Conservation (phyloP, 2,888 invertebrate genomes). For the Cheiracanthium punctorium region DNA sequence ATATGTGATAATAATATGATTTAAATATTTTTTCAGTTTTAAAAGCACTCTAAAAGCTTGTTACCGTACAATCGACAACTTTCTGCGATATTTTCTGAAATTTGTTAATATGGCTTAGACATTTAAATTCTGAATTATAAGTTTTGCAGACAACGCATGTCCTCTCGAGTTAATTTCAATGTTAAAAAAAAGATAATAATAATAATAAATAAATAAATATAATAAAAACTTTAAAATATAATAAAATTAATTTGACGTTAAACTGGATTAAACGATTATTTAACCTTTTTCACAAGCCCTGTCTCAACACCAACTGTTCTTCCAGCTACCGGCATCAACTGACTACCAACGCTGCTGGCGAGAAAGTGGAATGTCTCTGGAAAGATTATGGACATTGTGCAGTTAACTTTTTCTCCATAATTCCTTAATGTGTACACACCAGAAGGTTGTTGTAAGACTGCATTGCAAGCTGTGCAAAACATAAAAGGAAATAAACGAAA, state of each 20-base stretch:
- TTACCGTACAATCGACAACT: too few species aligned
- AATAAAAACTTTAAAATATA: neutral
- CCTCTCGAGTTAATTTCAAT: too few species aligned
- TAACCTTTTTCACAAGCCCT: constrained; percentile 84
- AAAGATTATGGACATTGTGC: constrained; percentile 87
- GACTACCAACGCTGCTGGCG: constrained; percentile 84
- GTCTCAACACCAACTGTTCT: constrained; percentile 80
- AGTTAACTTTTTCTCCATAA: constrained; percentile 88
- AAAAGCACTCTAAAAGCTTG: too few species aligned
- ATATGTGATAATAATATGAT: too few species aligned
- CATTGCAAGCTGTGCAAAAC: constrained; percentile 88
- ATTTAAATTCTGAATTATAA: too few species aligned
- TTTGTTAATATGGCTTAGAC: too few species aligned
- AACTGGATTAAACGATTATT: too few species aligned
- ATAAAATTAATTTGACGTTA: constrained; percentile 56
- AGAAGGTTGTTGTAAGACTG: constrained; percentile 85
- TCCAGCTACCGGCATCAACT: constrained; percentile 44
- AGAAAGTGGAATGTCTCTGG: constrained; percentile 85
- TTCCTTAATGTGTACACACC: constrained; percentile 89
- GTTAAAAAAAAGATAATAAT: too few species aligned
- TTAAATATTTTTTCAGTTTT: too few species aligned
- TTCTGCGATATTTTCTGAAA: too few species aligned
- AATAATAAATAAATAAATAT: neutral
- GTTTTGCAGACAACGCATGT: too few species aligned
- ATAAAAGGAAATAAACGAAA: too few species aligned